Base-by-base conservation (phyloP, 2,797 vertebrate species). In the Spinus olivaceus region DNA sequence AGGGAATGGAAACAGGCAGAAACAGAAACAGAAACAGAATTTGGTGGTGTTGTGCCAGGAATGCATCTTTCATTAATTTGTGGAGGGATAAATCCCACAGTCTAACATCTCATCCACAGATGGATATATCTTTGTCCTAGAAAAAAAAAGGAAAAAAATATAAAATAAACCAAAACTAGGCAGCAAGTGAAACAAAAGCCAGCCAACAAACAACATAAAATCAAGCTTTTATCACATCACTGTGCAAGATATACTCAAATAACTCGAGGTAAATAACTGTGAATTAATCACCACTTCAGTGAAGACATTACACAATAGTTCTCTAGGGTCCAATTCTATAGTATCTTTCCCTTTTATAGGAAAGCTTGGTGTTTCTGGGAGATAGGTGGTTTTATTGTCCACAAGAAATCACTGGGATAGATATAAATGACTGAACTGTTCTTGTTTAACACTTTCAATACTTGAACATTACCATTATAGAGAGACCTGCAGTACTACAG, bases 201-300 rank as follows among this genome's bases (percentile, higher is more conserved):
- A 85, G 22, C 4, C 49, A 80, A 91, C 64, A 89, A 88, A 61
- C 37, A 77, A 71, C 41, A 80, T 4, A 46, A 82, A 93, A 13
- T 17, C 28, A 80, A 61, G 54, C 0, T 71, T 88, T 94, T 90
- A 81, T 66, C 67, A 82, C 32, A 46, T 3, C 21, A n/a, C 9
- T 61, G 27, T 72, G 47, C 73, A 91, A 89, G 42, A 81, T 44
- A 46, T 18, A 53, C 30, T 70, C 49, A 60, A 79, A 77, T 32
- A 94, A 72, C 53, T 82, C 57, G 54, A 14, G 7, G 39, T 77
- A 95, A 93, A 85, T 92, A 82, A 82, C 69, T 53, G 35, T 83
- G 86, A 91, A 92, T 95, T 95, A 94, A 90, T 83, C 79, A 87
- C 50, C 33, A 78, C 51, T 86, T 93, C 60, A 91, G 61, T 49